These are phyloP conservation scores for Caiman crocodilus DNA, from an alignment of 2,797 vertebrate species.

Conservation along the genomic window DNA sequence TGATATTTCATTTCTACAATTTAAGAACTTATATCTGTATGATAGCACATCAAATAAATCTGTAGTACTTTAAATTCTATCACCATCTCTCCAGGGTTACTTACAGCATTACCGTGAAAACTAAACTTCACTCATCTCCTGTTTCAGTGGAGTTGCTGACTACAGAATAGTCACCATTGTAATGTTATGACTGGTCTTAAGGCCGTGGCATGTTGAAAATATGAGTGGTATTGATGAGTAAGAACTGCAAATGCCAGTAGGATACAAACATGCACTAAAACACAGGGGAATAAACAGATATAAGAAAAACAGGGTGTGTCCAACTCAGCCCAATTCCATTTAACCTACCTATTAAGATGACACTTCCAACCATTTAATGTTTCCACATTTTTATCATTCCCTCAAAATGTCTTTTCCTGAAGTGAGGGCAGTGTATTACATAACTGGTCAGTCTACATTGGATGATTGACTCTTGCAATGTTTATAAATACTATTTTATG, in stretches of 20 bases:
- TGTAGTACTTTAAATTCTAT: too few species aligned
- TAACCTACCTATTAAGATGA: background rate
- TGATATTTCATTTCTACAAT: background rate
- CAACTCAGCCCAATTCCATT: background rate
- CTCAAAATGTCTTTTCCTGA: background rate
- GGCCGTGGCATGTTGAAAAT: background rate
- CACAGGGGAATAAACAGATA: background rate
- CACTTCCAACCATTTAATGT: background rate
- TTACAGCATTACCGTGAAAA: background rate
- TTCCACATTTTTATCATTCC: background rate
- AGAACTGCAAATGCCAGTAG: background rate
- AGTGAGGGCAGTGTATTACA: background rate
- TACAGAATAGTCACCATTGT: background rate
- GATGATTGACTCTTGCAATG: background rate
- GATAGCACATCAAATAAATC: background rate
- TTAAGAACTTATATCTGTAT: background rate
- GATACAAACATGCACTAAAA: background rate
- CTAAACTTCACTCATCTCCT: background rate
- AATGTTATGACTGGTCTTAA: background rate
- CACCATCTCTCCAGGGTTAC: too few species aligned
- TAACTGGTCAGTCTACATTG: background rate
- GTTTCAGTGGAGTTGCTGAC: background rate
- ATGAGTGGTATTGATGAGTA: background rate
- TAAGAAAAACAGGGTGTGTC: background rate
- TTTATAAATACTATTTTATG: background rate